Conservation (phyloP, 2,797 vertebrate genomes). For the Hypotaenidia okinawae region DNA sequence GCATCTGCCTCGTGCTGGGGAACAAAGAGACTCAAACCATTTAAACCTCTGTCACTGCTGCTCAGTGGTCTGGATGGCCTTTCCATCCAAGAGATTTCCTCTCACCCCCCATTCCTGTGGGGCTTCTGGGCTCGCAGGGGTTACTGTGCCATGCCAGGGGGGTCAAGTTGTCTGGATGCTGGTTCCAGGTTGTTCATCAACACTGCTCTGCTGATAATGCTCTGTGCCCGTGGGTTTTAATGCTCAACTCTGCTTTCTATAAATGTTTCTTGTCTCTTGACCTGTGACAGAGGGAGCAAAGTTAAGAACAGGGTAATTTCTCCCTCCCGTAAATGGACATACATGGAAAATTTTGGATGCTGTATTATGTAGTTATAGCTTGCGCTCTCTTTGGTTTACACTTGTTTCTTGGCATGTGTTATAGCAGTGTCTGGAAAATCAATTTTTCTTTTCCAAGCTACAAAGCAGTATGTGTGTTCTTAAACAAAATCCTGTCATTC, state of each 20-base stretch:
- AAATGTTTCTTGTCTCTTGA: neutral
- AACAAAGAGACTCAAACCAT: neutral
- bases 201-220: neutral
- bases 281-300: slow-evolving; percentile 5
- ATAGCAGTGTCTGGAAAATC: slow-evolving; percentile 60
- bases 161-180: neutral
- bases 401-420: slow-evolving; percentile 52
- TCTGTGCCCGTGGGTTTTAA: neutral
- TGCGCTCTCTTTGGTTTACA: neutral
- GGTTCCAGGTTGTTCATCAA: neutral
- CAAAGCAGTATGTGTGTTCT: slow-evolving; percentile 49
- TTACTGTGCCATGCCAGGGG: neutral
- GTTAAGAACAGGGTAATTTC: neutral
- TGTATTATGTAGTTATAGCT: neutral
- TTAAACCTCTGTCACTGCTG: neutral
- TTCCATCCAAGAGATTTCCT: neutral
- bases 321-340: neutral
- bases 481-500: slow-evolving; percentile 61
- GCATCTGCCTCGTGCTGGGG: neutral
- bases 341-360: neutral
- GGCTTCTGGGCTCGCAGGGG: neutral
- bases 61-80: neutral
- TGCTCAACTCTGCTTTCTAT: neutral
- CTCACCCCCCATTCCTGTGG: neutral
- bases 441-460: slow-evolving; percentile 53